Evolutionary conservation across 1,140 invertebrate genomes (phyloP), one percentile per base, ranked within the genome.

Genomic region (Stenopsyche tienmushanensis): DNA sequence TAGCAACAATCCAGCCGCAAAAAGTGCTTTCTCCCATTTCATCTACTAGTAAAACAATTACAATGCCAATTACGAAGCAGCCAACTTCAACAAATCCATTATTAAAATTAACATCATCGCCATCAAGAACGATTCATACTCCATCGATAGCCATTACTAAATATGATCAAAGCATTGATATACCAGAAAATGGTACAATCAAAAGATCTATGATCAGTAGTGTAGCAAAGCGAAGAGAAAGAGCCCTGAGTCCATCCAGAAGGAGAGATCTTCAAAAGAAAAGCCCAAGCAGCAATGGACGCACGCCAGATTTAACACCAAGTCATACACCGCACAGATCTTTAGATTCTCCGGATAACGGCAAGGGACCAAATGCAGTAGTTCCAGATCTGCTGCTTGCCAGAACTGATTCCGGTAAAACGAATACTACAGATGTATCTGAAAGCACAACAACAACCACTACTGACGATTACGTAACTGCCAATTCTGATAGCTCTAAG

Each of bases 381-480:
- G 66, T 78, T 47, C 76, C 77, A 3, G 76, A 77, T 68, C 66
- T 79, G 13, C 60, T 76, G 42, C 75, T 81, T 70, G 78, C 78
- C 58, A 77, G 88, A 67, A 88, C 88, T 1, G 89, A 90, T 78
- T 90, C 88, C 13, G 87, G 87, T 50, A 86, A 83, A 74, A 85
- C 86, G 1, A 90, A 89, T 73, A 90, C 85, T 3, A 80, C 83
- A 1, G 90, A 92, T 75, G 82, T 91, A 18, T 92, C 90, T 7
- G 90, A 93, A 78, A 88, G 87, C 66, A 92, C 91, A 59, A 91
- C 90, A 62, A 92, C 91, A 62, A 91, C 90, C 17, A 90, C 89
- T 21, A 93, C 91, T 21, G 91, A 94, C 73, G 92, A 94, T 74
- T 94, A 94, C 76, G 87, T 91, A 65, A 94, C 92, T 72, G 92